These are phyloP conservation scores for Anarsia innoxiella DNA, from an alignment of 2,888 invertebrate species.

Conservation along the genomic window DNA sequence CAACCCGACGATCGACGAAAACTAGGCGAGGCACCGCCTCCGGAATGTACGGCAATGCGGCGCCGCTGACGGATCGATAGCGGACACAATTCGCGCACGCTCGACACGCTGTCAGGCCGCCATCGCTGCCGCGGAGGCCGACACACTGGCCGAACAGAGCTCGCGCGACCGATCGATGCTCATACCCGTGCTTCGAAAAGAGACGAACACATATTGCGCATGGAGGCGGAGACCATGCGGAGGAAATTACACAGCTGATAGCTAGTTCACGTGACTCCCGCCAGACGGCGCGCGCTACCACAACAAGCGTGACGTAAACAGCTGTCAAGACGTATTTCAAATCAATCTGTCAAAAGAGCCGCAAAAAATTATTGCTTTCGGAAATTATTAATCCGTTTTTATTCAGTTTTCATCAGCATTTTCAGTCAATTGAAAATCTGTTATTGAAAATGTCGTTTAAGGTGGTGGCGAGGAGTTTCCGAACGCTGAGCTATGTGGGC, in stretches of 20 bases:
- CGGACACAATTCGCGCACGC: conserved; percentile 48
- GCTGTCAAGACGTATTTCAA: conserved; percentile 15
- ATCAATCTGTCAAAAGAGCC: conserved; percentile 25
- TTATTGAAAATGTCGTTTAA: conserved; percentile 57
- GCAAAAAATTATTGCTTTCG: conserved; percentile 8
- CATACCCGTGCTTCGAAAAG: conserved; percentile 51
- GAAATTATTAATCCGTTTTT: not conserved
- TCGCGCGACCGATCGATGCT: conserved; percentile 52
- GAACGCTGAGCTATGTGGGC: conserved; percentile 54
- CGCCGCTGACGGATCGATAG: conserved; percentile 66
- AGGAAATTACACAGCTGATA: conserved; percentile 68
- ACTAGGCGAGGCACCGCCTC: conserved; percentile 73
- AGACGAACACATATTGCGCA: conserved; percentile 66
- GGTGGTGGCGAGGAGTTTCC: conserved; percentile 47
- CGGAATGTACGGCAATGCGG: conserved; percentile 77
- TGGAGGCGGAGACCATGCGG: conserved; percentile 51
- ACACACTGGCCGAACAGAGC: conserved; percentile 51
- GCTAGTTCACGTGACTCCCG: conserved; percentile 32
- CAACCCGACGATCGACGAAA: conserved; percentile 67
- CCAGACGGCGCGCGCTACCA: conserved; percentile 37
- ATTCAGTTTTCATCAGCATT: conserved; percentile 3
- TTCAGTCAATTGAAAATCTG: too few species aligned
- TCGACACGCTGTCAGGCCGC: conserved; percentile 51
- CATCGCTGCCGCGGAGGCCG: conserved; percentile 29
- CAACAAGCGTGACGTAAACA: conserved; percentile 32